Base-by-base conservation (phyloP, 2,113 vertebrate species). In the Capreolus pygargus region DNA sequence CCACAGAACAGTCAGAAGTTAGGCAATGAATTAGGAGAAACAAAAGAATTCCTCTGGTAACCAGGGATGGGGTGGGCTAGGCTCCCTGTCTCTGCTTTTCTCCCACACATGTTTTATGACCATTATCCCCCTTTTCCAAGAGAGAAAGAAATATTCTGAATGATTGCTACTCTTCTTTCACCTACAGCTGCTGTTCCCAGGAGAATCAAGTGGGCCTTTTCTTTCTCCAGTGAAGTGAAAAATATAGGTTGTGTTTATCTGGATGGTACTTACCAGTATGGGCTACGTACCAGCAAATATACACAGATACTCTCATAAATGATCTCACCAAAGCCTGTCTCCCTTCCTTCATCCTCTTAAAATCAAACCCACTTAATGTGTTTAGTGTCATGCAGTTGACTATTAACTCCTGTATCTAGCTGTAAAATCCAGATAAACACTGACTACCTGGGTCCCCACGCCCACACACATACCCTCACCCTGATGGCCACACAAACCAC, bases 141-240 rank as follows among this genome's bases (percentile, higher is more conserved):
- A 74, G 12, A n/a, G 58, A 91, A 45, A 93, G 60, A 67, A 74
- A 85, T 57, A 82, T 84, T 57, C 45, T 50, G 36, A 70, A 14
- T 2, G 5, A 87, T 79, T 5, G 60, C 83, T 19, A 10, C 64
- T 88, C 45, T 92, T 96, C 84, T 97, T 97, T 95, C 91, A 55
- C 58, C 55, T 57, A 55, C 1, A 7, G 74, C 23, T 1, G 3
- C 86, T 60, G 74, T 89, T 98, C 86, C 91, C 82, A 88, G 74
- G 97, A 96, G 94, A 97, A 93, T 79, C 82, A 89, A 95, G 60
- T 43, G 86, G 85, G 89, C 93, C 81, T 84, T 94, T 61, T 94
- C 47, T 92, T 86, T 96, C 61, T 92, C 74, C 74, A 36, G 54
- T 85, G 52, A 94, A 93, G 93, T 93, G 67, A 95, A 84, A 81